These are phyloP conservation scores for Phaonia tiefii DNA, from an alignment of 2,888 invertebrate genomes.

Conservation along the genomic window DNA sequence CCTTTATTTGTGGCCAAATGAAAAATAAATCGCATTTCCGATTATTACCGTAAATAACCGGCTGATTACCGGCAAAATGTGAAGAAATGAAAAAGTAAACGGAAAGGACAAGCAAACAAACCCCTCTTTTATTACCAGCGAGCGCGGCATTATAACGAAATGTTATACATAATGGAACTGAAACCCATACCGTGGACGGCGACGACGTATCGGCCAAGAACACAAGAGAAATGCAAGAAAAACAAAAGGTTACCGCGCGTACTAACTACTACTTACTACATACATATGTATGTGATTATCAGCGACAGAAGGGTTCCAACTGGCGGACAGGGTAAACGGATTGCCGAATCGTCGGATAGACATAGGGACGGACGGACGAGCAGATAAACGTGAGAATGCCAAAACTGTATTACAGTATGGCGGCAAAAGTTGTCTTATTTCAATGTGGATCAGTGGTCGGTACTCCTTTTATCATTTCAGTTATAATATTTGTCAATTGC, in stretches of 20 bases:
- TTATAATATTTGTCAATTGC: conserved; percentile 58
- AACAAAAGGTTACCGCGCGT: conserved; percentile 58
- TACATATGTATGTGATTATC: conserved; percentile 39
- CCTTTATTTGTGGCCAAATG: conserved; percentile 12
- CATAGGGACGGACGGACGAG: neutral
- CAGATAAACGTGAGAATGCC: conserved; percentile 42
- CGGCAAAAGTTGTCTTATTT: conserved; percentile 30
- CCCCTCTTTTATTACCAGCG: conserved; percentile 14
- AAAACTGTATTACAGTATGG: conserved; percentile 33
- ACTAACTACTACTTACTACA: conserved; percentile 16
- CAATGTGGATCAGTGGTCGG: conserved; percentile 33
- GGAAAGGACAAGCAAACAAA: conserved; percentile 48
- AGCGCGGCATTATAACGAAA: conserved; percentile 45
- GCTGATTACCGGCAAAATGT: conserved; percentile 52
- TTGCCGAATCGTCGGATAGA: neutral
- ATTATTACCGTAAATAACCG: conserved; percentile 54
- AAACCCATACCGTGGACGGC: neutral
- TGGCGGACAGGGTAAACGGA: neutral
- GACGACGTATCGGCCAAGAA: neutral
- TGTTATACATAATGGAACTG: conserved; percentile 55
- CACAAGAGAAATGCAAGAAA: neutral
- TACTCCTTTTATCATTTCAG: conserved; percentile 47
- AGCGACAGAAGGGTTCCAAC: conserved; percentile 9
- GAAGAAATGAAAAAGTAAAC: conserved; percentile 32
- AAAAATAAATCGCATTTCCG: conserved; percentile 54